Evolutionary conservation across 1,140 invertebrate species (phyloP).

Genomic region (Cydia fagiglandana): DNA sequence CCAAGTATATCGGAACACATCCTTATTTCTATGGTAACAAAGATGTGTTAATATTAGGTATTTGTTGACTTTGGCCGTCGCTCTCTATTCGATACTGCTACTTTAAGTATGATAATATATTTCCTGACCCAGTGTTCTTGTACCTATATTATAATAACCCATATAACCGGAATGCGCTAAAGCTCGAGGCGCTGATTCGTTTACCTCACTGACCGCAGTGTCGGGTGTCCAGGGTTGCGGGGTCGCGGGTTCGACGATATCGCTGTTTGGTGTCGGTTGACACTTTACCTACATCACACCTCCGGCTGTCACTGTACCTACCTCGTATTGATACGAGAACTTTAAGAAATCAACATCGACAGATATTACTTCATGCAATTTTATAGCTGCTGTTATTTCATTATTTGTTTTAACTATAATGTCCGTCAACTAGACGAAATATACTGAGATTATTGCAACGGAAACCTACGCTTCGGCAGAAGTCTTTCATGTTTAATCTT

Average conservation of each 20-base stretch:
- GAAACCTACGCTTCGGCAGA: too few species aligned
- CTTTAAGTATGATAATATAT: neutral
- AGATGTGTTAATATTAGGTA: too few species aligned
- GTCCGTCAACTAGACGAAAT: too few species aligned
- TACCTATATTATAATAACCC: constrained; percentile 38
- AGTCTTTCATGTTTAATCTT: neutral
- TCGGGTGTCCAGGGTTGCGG: constrained; percentile 38
- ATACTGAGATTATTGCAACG: too few species aligned
- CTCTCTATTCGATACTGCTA: too few species aligned
- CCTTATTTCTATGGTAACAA: too few species aligned
- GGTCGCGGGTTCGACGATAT: constrained; percentile 15
- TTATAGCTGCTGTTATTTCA: too few species aligned
- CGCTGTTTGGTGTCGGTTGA: constrained; percentile 6
- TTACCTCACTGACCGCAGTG: constrained; percentile 35
- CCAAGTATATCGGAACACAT: too few species aligned
- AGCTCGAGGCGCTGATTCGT: constrained; percentile 45
- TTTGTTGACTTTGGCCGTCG: too few species aligned
- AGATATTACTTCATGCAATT: too few species aligned
- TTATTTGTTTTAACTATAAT: too few species aligned
- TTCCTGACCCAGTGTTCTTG: neutral
- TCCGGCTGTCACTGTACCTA: neutral
- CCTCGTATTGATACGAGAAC: neutral
- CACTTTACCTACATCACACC: constrained; percentile 17
- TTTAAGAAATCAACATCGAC: too few species aligned
- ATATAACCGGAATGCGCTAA: constrained; percentile 45